These are phyloP conservation scores for Carassius carassius DNA, from an alignment of 2,113 vertebrate genomes.

Conservation along the genomic window DNA sequence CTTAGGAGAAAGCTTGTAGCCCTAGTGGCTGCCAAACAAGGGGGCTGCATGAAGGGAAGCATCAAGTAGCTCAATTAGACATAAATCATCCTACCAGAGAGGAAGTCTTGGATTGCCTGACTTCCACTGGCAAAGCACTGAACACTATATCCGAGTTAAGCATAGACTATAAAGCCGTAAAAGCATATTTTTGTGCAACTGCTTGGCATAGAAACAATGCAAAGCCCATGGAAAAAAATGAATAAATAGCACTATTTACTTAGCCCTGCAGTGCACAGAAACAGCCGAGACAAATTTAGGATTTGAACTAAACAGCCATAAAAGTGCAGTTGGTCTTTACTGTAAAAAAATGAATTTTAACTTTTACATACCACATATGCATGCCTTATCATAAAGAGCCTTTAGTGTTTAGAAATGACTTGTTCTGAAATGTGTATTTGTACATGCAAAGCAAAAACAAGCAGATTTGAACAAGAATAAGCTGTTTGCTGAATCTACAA, in stretches of 20 bases:
- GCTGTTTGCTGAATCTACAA: not conserved
- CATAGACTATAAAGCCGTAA: not conserved
- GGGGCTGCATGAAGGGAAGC: conserved; percentile 67
- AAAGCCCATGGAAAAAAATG: not conserved
- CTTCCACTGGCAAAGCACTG: conserved; percentile 55
- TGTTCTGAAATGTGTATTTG: not conserved
- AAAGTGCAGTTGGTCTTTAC: not conserved
- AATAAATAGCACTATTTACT: no score
- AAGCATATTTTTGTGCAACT: not conserved
- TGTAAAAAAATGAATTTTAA: not conserved
- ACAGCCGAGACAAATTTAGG: not conserved
- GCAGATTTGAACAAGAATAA: not conserved
- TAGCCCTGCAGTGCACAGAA: no score
- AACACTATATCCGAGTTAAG: conserved; percentile 42
- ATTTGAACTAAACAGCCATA: not conserved
- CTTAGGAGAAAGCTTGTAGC: conserved; percentile 70
- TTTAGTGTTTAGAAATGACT: not conserved
- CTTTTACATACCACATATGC: no score
- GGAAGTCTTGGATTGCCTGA: conserved; percentile 37
- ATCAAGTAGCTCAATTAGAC: conserved; percentile 56
- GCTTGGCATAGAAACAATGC: not conserved
- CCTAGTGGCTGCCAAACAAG: conserved; percentile 71
- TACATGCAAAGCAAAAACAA: not conserved
- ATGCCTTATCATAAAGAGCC: not conserved
- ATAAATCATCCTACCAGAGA: conserved; percentile 43